Conservation (phyloP, 2,888 invertebrate species). For the Acleris laterana region DNA sequence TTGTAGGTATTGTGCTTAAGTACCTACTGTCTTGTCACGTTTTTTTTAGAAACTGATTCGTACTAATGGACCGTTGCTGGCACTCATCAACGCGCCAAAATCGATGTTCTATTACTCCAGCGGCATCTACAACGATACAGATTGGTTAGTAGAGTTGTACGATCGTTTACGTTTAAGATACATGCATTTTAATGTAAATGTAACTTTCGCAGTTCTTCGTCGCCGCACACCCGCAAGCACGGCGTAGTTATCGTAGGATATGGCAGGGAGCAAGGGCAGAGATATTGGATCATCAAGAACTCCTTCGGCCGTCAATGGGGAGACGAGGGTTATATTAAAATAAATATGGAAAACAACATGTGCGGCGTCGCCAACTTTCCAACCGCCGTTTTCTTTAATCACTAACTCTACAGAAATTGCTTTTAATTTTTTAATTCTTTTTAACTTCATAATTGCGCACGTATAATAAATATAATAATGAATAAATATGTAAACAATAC, state of each 20-base stretch:
- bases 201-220: background rate
- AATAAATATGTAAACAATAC: no score
- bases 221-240: background rate
- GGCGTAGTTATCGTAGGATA: conserved; percentile 13
- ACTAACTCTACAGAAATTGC: no score
- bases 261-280: conserved; percentile 3
- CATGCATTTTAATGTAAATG: no score
- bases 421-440: no score
- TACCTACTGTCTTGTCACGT: background rate
- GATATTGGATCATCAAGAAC: conserved; percentile 27
- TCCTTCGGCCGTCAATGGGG: conserved; percentile 18
- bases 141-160: conserved; percentile 4
- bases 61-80: conserved; percentile 2
- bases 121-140: conserved; percentile 1
- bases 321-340: conserved; percentile 21
- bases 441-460: no score
- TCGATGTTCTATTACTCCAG: conserved; percentile 2
- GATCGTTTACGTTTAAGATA: background rate
- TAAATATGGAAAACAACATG: conserved; percentile 8
- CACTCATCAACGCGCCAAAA: background rate
- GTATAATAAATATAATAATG: no score
- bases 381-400: background rate
- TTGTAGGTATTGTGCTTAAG: background rate
- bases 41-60: conserved; percentile 13
- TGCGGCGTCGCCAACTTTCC: conserved; percentile 18